phyloP scores from a whole-genome alignment of 2,797 vertebrate genomes.

The Chanos chanos region DNA sequence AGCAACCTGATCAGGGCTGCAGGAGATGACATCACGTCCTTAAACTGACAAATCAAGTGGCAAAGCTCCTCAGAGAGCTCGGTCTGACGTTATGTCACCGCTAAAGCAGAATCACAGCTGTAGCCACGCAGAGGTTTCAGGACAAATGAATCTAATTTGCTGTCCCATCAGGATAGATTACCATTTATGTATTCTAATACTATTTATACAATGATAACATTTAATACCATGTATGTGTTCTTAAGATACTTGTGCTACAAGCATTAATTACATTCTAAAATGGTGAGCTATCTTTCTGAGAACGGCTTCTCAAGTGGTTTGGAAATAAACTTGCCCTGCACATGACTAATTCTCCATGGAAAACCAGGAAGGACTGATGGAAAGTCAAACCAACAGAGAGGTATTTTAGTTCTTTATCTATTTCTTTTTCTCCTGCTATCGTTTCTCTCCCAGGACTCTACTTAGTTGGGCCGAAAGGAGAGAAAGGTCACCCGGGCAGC shows the following conservation, averaged over 20 bases:
- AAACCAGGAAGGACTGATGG: no score
- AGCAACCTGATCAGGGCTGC: conserved; percentile 56
- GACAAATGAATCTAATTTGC: conserved; percentile 38
- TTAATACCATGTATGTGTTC: no score
- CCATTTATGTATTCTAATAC: no score
- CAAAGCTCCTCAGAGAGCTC: conserved; percentile 34
- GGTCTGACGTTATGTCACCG: conserved; percentile 64
- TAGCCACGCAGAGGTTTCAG: conserved; percentile 48
- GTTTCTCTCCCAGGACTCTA: conserved; percentile 73
- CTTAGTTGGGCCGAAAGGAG: conserved; percentile 87
- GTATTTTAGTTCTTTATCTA: conserved; percentile 13
- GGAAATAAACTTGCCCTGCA: no score
- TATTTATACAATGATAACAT: no score
- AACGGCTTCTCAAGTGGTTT: no score
- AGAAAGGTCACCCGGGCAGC: conserved; percentile 84
- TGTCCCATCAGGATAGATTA: conserved; percentile 49
- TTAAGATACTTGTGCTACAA: no score
- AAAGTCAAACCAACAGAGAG: no score
- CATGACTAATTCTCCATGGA: no score
- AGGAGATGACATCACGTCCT: conserved; percentile 65
- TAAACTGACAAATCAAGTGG: conserved; percentile 52
- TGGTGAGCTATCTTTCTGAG: no score
- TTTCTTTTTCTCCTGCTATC: not conserved
- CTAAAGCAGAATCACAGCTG: conserved; percentile 52
- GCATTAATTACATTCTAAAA: no score